Evolutionary conservation across 2,888 invertebrate species (phyloP), one percentile per base, ranked within the genome.

Genomic region (Epistrophella euchroma): DNA sequence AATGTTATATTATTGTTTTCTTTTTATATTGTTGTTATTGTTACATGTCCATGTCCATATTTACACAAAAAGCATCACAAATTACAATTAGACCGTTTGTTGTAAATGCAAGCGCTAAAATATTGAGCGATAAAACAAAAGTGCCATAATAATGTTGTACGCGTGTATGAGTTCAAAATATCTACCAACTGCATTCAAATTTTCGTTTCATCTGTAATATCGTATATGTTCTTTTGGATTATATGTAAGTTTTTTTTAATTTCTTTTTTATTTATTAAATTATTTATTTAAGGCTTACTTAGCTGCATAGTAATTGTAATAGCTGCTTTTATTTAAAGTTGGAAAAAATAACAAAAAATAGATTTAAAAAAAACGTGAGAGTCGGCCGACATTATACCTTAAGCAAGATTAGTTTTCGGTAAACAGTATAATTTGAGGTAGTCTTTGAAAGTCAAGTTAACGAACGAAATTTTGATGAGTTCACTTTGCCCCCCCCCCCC

Each of bases 191-290:
- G 82, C 86, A 82, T 82, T 82, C 70, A 82, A 75, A 56, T 86
- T 86, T 86, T 86, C 86, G 86, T 86, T 86, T 82, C 86, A 86
- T 86, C 86, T 82, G 74, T 86, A 82, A 72, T 64, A 74, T 86
- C 82, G 86, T 86, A 78, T 78, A 77, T 82, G 70, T 77, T 85
- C 86, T 82, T 82, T 86, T 86, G 86, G 86, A 86, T 82, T 86
- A 81, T 82, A 86, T 82, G 86, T 86, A 86, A 86, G 86, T 86
- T 85, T 66, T 47, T 68, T 80, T 55, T 5, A n/a, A 32, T 32
- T 32, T 56, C 68, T 77, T 19, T 71, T 50, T 84, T n/a, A 77
- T 87, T 78, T 66, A n/a, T 45, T 47, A 25, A 9, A 22, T 28
- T 52, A 52, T 52, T 52, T 9, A 28, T 52, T 52, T 52, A 15